Base-by-base conservation (phyloP, 1,140 invertebrate genomes). In the Platyscapa corneri region DNA sequence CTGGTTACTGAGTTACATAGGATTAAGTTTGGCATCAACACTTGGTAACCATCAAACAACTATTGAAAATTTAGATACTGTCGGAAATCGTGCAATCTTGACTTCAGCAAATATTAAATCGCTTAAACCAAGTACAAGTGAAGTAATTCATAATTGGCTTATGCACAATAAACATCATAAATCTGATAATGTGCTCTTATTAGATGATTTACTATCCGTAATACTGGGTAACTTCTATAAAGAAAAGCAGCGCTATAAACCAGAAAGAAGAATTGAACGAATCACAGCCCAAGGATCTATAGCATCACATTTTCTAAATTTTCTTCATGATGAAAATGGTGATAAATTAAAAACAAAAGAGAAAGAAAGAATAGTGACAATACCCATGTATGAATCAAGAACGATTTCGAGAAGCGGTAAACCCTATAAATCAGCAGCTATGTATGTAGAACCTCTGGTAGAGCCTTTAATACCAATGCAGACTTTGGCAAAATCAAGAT, bases 111-210 rank as follows among this genome's bases (percentile, higher is more conserved):
- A 34, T 76, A 53, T 76, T 5, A 76, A 76, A 34, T 30, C 30
- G 18, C 14, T 53, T 32, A 53, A 53, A 6, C 42, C 75, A 46
- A 46, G 30, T 46, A 56, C 14, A 10, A 46, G 87, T 30, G 86
- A 87, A 78, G 87, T 87, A 10, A 32, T 87, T 39, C 88, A 87
- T 30, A 86, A 90, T 12, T 90, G 88, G 89, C 60, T 90, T n/a
- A 46, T 88, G 16, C 75, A 88, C 49, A 86, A 88, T 64, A 34
- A 78, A 23, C 49, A 7, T 27, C 30, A 74, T 14, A 42, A 27
- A 14, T 30, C 53, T 3, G 7, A 37, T 37, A 18, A 56, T 23
- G 8, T 53, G 5, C 82, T 84, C 6, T 72, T 88, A 0, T 87
- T 90, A 49, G 87, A 89, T 32, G 86, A 87, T 16, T 60, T 89